Evolutionary conservation across 2,888 invertebrate genomes (phyloP), one percentile per base, ranked within the genome.

Genomic region (Carpatolechia fugitivella): DNA sequence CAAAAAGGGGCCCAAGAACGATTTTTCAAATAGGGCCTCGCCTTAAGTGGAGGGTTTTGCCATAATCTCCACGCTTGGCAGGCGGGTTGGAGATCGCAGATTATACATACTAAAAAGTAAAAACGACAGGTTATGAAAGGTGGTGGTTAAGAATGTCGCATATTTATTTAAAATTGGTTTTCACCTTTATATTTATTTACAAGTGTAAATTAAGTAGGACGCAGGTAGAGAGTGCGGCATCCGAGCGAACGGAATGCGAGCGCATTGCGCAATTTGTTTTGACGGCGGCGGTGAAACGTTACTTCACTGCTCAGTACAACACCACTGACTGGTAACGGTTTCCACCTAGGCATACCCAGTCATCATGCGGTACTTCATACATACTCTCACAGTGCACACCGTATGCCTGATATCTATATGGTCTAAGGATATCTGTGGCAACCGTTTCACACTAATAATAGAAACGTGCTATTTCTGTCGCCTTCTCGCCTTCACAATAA

Each of bases 221-320:
- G 38, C 20, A 41, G 49, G 57, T 64, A 61, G 64, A 58, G 67
- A 69, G 67, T 70, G 73, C 71, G 73, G 72, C 72, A 72, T 72
- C 44, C 49, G 61, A 60, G 64, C 59, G 64, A 60, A 64, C 59
- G 79, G 81, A 84, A 85, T 82, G 82, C 77, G 77, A 79, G 74
- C 74, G 68, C 61, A 76, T 86, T 87, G 78, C 81, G 78, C 77
- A 84, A 84, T 73, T 64, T 83, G 81, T 84, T 83, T 80, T 84
- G 82, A 82, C 80, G 80, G 72, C 71, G 62, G 60, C 64, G 69
- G 31, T 14, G 41, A 65, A 70, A 69, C 68, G 64, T 63, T 63
- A 63, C 71, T 75, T 71, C 70, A 70, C 74, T 78, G 72, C 76
- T 69, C 69, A 72, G 68, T 68, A 24, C 44, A 13, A 55, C 51